phyloP scores from a whole-genome alignment of 2,888 invertebrate species.

The Chelonus formosanus region DNA sequence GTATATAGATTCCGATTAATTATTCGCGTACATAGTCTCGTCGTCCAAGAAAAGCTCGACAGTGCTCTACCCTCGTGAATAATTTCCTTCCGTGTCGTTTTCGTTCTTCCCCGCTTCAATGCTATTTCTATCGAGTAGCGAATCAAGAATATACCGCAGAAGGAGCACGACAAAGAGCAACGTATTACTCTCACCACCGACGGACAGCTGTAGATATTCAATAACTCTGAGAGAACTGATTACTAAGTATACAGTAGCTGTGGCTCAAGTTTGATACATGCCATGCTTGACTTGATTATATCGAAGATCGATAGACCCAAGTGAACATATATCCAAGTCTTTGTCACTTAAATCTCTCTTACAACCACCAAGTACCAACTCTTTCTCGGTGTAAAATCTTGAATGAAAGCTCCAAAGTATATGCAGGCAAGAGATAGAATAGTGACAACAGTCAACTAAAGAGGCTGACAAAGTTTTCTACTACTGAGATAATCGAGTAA shows the following conservation, averaged over 20 bases:
- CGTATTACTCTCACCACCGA: neutral
- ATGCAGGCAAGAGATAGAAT: neutral
- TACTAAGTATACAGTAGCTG: too few species aligned
- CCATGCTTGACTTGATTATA: neutral
- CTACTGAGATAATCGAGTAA: constrained; percentile 41
- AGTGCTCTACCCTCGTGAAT: constrained; percentile 34
- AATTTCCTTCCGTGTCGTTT: constrained; percentile 39
- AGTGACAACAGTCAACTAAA: neutral
- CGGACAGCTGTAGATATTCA: too few species aligned
- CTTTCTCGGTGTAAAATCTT: too few species aligned
- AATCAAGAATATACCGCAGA: constrained; percentile 18
- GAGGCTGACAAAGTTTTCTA: constrained; percentile 35
- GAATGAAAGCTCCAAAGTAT: too few species aligned
- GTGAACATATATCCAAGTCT: neutral
- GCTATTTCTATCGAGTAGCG: constrained; percentile 23
- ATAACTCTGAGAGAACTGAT: too few species aligned
- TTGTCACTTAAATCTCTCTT: neutral
- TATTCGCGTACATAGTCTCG: constrained; percentile 45
- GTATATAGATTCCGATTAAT: constrained; percentile 55
- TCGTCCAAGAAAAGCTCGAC: constrained; percentile 40
- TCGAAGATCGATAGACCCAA: neutral
- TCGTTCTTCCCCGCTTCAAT: constrained; percentile 16
- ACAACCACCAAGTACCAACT: neutral
- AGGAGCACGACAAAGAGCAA: neutral
- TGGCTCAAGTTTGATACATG: neutral